These are phyloP conservation scores for Prolemur simus DNA, from an alignment of 2,113 vertebrate species.

Conservation along the genomic window DNA sequence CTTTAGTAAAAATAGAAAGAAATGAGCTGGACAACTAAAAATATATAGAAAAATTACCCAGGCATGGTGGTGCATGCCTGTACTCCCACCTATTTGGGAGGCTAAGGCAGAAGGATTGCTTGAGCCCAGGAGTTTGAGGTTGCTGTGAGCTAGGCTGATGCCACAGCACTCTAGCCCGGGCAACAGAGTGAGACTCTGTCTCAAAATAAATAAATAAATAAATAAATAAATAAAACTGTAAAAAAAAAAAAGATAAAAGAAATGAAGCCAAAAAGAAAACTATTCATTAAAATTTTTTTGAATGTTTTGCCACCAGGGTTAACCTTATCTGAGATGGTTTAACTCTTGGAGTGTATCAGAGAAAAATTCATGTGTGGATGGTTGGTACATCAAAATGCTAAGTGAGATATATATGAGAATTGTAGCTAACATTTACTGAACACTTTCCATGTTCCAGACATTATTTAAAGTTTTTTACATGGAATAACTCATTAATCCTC, in stretches of 20 bases:
- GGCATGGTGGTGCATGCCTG: no score
- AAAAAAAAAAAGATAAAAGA: background rate
- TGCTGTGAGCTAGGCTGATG: no score
- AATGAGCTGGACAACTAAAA: no score
- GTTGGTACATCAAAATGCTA: slow-evolving; percentile 1
- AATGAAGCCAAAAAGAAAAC: background rate
- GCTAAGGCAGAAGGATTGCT: no score
- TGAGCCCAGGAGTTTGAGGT: no score
- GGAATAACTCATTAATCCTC: slow-evolving; percentile 8
- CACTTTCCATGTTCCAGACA: background rate
- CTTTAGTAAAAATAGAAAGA: no score
- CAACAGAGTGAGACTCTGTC: no score
- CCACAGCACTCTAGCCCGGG: no score
- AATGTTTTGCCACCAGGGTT: background rate
- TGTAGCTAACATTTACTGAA: background rate
- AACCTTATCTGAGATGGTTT: background rate
- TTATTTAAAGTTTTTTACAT: background rate
- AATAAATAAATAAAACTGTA: no score
- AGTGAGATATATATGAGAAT: background rate
- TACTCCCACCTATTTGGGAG: no score
- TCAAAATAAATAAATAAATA: no score
- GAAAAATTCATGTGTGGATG: background rate
- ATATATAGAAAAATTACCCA: no score
- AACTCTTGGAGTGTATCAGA: background rate
- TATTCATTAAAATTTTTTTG: background rate